Evolutionary conservation across 2,888 invertebrate genomes (phyloP).

Genomic region (Epinotia ramella): DNA sequence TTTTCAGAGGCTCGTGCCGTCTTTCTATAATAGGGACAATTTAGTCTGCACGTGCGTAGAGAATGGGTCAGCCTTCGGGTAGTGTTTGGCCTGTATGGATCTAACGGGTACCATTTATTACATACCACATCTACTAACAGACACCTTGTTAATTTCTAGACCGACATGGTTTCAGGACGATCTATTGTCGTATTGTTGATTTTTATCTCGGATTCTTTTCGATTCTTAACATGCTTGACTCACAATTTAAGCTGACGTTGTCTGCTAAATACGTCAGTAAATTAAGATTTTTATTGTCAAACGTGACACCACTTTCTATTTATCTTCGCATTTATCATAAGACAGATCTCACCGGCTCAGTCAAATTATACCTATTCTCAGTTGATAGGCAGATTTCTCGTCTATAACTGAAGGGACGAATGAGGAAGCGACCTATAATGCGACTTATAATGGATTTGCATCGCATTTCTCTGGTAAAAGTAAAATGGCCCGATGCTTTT

Average conservation of each 20-base stretch:
- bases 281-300: neutral
- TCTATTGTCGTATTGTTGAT: conserved; percentile 24
- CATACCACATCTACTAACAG: conserved; percentile 44
- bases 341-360: neutral
- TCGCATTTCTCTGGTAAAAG: conserved; percentile 74
- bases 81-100: conserved; percentile 55
- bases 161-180: conserved; percentile 20
- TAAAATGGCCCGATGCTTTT: conserved; percentile 79
- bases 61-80: conserved; percentile 62
- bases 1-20: conserved; percentile 80
- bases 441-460: conserved; percentile 70
- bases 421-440: conserved; percentile 50
- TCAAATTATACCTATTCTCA: neutral
- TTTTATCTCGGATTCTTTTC: conserved; percentile 7
- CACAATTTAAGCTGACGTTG: neutral
- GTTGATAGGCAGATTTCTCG: neutral
- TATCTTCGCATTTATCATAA: neutral
- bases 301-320: neutral
- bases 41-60: conserved; percentile 79
- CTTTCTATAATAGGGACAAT: conserved; percentile 76
- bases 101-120: conserved; percentile 54
- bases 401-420: neutral
- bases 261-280: neutral
- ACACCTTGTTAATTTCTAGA: conserved; percentile 34
- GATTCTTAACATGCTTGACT: conserved; percentile 4